phyloP scores from a whole-genome alignment of 1,140 invertebrate species.

The Gonatopus flavifemur region DNA sequence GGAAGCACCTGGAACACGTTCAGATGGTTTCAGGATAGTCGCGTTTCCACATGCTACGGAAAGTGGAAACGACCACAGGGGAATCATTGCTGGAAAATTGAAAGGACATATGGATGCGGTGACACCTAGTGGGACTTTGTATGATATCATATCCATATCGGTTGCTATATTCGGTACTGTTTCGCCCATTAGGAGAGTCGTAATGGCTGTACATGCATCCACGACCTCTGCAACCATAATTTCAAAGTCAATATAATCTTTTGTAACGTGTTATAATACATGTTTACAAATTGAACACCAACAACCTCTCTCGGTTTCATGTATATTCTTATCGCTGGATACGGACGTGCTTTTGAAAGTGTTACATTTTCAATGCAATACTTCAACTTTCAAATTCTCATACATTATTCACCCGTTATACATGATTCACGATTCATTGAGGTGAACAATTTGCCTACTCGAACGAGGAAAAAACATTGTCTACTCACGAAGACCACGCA shows the following conservation, averaged over 20 bases:
- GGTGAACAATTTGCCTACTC: too few relatives aligned
- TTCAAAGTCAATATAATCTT: too few relatives aligned
- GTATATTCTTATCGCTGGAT: too few relatives aligned
- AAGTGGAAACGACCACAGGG: conserved; percentile 98
- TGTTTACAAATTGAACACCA: too few relatives aligned
- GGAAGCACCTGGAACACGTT: conserved; percentile 94
- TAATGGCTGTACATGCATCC: conserved; percentile 93
- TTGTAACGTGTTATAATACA: too few relatives aligned
- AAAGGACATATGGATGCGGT: conserved; percentile 86
- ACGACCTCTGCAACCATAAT: conserved; percentile 82
- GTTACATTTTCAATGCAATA: too few relatives aligned
- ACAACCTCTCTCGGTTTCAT: too few relatives aligned
- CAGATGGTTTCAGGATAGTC: conserved; percentile 85
- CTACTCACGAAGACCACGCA: conserved; percentile 91
- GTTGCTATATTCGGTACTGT: conserved; percentile 87
- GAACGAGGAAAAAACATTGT: too few relatives aligned
- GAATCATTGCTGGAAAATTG: conserved; percentile 99
- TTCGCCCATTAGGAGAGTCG: conserved; percentile 90
- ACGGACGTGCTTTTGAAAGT: too few relatives aligned
- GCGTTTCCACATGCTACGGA: conserved; percentile 89
- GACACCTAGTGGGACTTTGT: conserved; percentile 87
- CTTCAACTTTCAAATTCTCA: too few relatives aligned
- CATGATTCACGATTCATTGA: too few relatives aligned
- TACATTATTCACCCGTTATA: too few relatives aligned
- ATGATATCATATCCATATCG: conserved; percentile 91